phyloP scores from a whole-genome alignment of 2,888 invertebrate species.

The Hermodice carunculata region DNA sequence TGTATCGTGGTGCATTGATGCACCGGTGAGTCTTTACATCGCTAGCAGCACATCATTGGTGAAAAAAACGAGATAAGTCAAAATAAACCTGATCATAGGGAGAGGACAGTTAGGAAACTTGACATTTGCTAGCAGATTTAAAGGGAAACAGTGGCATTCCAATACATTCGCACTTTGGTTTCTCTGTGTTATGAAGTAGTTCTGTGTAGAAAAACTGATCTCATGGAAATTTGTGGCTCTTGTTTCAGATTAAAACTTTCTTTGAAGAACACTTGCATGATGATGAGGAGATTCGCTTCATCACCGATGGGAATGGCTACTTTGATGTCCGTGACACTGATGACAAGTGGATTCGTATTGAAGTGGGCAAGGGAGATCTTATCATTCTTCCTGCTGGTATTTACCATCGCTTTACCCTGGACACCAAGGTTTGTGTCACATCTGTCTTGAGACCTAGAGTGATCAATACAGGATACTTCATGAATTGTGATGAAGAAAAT shows the following conservation, averaged over 20 bases:
- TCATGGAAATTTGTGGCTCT: neutral
- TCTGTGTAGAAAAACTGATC: neutral
- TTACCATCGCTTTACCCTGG: conserved; percentile 95
- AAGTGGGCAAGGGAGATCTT: conserved; percentile 87
- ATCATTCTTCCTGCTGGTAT: conserved; percentile 95
- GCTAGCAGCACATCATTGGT: too few relatives aligned
- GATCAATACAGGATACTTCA: too few relatives aligned
- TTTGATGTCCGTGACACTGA: conserved; percentile 90
- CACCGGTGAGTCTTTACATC: too few relatives aligned
- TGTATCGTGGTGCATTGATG: too few relatives aligned
- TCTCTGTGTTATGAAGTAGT: neutral
- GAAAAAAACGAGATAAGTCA: too few relatives aligned
- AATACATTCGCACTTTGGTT: neutral
- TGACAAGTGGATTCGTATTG: conserved; percentile 94
- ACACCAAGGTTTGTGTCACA: conserved; percentile 72
- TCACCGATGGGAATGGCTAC: conserved; percentile 91
- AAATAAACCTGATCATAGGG: too few relatives aligned
- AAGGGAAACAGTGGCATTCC: too few relatives aligned
- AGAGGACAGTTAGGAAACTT: too few relatives aligned
- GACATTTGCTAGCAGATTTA: too few relatives aligned
- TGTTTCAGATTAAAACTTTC: conserved; percentile 80
- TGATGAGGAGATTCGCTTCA: conserved; percentile 95
- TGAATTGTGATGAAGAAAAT: too few relatives aligned
- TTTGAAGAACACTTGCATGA: conserved; percentile 94
- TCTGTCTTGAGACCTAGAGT: too few relatives aligned